Base-by-base conservation (phyloP, 1,140 invertebrate species). In the Apis cerana region DNA sequence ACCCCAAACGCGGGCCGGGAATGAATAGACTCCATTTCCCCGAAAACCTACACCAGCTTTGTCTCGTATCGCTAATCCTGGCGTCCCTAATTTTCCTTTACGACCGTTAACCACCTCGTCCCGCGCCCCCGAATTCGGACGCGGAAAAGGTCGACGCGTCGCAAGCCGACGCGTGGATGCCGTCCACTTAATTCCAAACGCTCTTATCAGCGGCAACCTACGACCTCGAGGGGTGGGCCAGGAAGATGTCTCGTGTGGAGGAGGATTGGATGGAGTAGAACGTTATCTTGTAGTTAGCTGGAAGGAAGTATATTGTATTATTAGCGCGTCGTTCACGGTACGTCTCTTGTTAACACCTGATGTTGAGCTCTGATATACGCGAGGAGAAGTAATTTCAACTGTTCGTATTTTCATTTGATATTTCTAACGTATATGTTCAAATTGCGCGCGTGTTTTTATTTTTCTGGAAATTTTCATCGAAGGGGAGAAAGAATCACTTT, bases 121-220 rank as follows among this genome's bases (percentile, higher is more conserved):
- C 33, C 23, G 27, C 58, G 8, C 13, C 17, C 11, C 2, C 17
- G 0, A 10, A 56, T 43, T 43, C 33, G 64, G 33, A 33, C 33
- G 33, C 3, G 33, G 21, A 13, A 21, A 33, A 75, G 23, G 15
- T 48, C 52, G 19, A 75, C 56, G 48, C 23, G 52, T 67, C 48
- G 65, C 10, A 12, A 43, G 33, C 10, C n/a, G 21, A 58, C 50
- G 70, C 52, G 50, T n/a, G 58, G 59, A 50, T 64, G 5, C 12
- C 56, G 61, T 79, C 80, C 86, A 85, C 76, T 85, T 88, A 88
- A 88, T 88, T 88, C 76, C 83, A 7, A 7, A 56, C 50, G 17
- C 67, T 88, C 86, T 88, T 88, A 88, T 88, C 87, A 80, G 87
- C 58, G 80, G 68, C n/a, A 80, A 88, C 87, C 87, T 88, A 68